phyloP scores from a whole-genome alignment of 1,140 invertebrate species.

The Drosophila persimilis region DNA sequence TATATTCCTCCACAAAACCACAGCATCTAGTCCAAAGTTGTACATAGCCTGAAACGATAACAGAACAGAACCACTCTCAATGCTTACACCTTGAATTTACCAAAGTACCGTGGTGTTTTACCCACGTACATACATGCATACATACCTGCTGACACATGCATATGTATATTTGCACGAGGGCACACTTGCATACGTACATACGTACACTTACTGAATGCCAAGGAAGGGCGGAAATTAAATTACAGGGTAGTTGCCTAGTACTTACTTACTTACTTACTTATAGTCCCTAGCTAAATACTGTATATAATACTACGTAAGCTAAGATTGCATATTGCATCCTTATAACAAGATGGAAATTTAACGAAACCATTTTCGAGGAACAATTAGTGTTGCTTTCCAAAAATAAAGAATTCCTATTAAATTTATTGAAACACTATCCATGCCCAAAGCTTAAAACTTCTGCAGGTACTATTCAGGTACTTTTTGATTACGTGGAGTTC shows the following conservation, averaged over 20 bases:
- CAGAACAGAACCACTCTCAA: not conserved
- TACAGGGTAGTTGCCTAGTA: conserved; percentile 33
- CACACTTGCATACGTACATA: conserved; percentile 5
- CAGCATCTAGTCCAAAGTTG: conserved; percentile 73
- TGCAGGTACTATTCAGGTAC: no score
- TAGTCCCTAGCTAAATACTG: conserved; percentile 8
- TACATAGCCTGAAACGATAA: conserved; percentile 45
- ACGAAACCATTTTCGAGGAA: conserved; percentile 21
- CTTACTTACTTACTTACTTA: conserved; percentile 5
- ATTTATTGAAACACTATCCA: conserved; percentile 22
- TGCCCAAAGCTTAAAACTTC: no score
- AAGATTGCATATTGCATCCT: conserved; percentile 3
- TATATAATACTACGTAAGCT: conserved; percentile 30
- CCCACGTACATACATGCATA: not conserved
- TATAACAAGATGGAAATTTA: conserved; percentile 29
- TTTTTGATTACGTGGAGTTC: no score
- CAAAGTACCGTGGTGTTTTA: no score
- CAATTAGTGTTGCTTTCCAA: conserved; percentile 55
- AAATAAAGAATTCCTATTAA: conserved; percentile 74
- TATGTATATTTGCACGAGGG: not conserved
- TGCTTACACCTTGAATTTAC: not conserved
- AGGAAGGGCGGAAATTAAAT: conserved; percentile 35
- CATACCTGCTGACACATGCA: not conserved
- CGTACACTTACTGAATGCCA: conserved; percentile 9
- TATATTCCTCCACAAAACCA: conserved; percentile 32